phyloP scores from a whole-genome alignment of 1,140 invertebrate genomes.

The Anoplolepis gracilipes region DNA sequence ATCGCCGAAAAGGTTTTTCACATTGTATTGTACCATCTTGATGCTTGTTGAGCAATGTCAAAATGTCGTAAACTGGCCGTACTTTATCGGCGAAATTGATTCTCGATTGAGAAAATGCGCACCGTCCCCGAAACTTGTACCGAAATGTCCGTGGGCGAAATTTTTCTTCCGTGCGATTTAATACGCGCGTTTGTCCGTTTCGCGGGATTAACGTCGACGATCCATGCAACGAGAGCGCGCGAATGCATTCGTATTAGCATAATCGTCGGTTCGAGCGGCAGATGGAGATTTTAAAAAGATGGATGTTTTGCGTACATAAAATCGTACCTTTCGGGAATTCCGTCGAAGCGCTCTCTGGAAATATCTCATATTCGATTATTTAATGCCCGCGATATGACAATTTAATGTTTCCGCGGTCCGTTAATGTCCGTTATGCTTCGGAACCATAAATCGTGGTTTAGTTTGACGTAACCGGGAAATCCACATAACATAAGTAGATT shows the following conservation, averaged over 20 bases:
- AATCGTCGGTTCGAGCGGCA: slow-evolving; percentile 17
- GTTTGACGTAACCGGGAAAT: slow-evolving; percentile 67
- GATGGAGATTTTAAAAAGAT: slow-evolving; percentile 30
- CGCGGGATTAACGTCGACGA: slow-evolving; percentile 46
- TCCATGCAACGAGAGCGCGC: not conserved
- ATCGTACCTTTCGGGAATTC: slow-evolving; percentile 4
- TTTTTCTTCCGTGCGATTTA: slow-evolving; percentile 46
- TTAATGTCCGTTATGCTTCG: slow-evolving; percentile 57
- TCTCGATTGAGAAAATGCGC: slow-evolving; percentile 41
- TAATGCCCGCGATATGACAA: slow-evolving; percentile 47
- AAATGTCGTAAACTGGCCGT: slow-evolving; percentile 23
- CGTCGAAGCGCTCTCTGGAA: slow-evolving; percentile 16
- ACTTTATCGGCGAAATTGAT: slow-evolving; percentile 58
- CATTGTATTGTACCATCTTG: slow-evolving; percentile 25
- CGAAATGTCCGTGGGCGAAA: slow-evolving; percentile 15
- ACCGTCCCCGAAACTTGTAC: no score
- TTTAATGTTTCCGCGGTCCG: slow-evolving; percentile 64
- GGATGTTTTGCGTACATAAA: not conserved
- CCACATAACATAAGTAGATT: slow-evolving; percentile 70
- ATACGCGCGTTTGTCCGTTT: slow-evolving; percentile 4
- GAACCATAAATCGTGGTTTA: slow-evolving; percentile 71
- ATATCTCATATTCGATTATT: slow-evolving; percentile 51
- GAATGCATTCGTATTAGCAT: slow-evolving; percentile 44
- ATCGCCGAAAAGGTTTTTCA: slow-evolving; percentile 46
- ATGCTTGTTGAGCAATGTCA: not conserved